Evolutionary conservation across 1,140 invertebrate species (phyloP).

Genomic region (Eupristina koningsbergeri): DNA sequence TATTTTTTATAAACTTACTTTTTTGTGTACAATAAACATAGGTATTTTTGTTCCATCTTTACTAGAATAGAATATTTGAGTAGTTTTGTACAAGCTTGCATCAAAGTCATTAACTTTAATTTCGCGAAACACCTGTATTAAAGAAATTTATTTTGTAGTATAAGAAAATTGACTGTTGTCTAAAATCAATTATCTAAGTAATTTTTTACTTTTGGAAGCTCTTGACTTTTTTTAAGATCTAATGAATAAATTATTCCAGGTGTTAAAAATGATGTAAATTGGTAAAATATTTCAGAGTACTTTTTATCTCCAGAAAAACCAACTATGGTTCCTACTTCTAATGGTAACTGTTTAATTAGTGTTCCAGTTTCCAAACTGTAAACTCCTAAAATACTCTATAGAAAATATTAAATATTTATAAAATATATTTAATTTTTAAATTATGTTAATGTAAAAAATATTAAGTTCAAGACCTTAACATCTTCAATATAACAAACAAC

Average conservation of each 20-base stretch:
- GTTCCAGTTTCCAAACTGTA: conserved; percentile 84
- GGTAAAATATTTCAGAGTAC: conserved; percentile 93
- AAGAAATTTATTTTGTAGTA: not conserved
- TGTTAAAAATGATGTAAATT: conserved; percentile 94
- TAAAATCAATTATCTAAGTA: conserved; percentile 34
- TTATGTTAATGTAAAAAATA: conserved; percentile 28
- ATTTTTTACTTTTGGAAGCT: conserved; percentile 71
- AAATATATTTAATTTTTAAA: conserved; percentile 18
- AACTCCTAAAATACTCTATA: conserved; percentile 88
- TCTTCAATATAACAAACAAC: conserved; percentile 93
- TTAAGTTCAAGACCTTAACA: conserved; percentile 84
- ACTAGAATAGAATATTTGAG: conserved; percentile 94
- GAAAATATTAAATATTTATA: conserved; percentile 54
- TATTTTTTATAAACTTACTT: conserved; percentile 73
- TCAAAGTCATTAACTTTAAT: conserved; percentile 90
- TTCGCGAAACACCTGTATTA: conserved; percentile 83
- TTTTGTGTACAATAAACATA: conserved; percentile 95
- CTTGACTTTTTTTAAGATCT: conserved; percentile 81
- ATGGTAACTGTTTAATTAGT: conserved; percentile 80
- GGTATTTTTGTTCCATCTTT: conserved; percentile 97
- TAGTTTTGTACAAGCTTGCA: conserved; percentile 84
- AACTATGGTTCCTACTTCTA: conserved; percentile 90
- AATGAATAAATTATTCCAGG: conserved; percentile 92
- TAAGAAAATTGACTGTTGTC: not conserved
- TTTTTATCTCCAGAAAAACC: conserved; percentile 89